Percentiles rank a stretch among this genome's conserved stretches.
phyloP scores from a whole-genome alignment of 2,888 invertebrate species.

The Agapetus fuscipes region DNA sequence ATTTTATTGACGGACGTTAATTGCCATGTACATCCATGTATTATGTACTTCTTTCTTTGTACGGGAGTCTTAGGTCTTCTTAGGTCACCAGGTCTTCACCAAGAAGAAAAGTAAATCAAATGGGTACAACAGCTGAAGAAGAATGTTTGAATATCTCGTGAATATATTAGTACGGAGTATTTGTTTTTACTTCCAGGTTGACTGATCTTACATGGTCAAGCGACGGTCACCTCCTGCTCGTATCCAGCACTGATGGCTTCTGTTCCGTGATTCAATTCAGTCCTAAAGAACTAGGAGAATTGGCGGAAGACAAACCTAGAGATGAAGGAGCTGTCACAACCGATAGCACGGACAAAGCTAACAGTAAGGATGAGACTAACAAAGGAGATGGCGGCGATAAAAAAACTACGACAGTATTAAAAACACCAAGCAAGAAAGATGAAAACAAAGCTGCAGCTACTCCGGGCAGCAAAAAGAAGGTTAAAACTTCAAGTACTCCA shows the following conservation, averaged over 20 bases:
- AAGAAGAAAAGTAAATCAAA: too few relatives aligned
- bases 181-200: constrained; percentile 48
- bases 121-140: too few relatives aligned
- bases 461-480: constrained; percentile 25
- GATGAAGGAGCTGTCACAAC: constrained; percentile 3
- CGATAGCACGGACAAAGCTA: not conserved
- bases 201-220: constrained; percentile 83
- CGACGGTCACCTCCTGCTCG: constrained; percentile 65
- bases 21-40: too few relatives aligned
- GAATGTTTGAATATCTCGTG: too few relatives aligned
- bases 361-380: constrained; percentile 4
- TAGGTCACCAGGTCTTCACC: too few relatives aligned
- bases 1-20: too few relatives aligned
- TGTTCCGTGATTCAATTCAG: constrained; percentile 76
- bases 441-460: constrained; percentile 22
- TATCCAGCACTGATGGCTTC: constrained; percentile 85
- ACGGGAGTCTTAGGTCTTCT: too few relatives aligned
- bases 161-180: too few relatives aligned
- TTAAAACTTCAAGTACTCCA: constrained; percentile 23
- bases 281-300: constrained; percentile 58
- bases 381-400: constrained; percentile 2
- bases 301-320: constrained; percentile 20
- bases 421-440: constrained; percentile 22
- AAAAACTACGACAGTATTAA: constrained; percentile 19
- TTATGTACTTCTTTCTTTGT: too few relatives aligned